Base-by-base conservation (phyloP, 2,113 vertebrate species). In the Aegithalos caudatus region DNA sequence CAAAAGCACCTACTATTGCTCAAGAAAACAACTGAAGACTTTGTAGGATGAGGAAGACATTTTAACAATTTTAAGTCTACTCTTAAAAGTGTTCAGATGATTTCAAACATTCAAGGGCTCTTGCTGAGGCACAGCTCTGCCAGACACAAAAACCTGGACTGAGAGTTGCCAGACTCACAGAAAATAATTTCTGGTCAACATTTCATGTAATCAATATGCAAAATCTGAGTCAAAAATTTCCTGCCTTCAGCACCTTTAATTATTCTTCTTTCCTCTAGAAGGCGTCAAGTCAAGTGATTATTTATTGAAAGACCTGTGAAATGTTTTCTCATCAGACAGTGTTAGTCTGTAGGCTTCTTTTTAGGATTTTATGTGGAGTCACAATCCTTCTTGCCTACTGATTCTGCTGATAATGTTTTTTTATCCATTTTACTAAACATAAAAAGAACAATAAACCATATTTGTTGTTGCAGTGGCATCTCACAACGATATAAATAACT, bases 231-330 rank as follows among this genome's bases (percentile, higher is more conserved):
- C 45, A 81, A 94, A 92, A 20, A 62, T 77, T 85, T 74, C 31
- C 65, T 91, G 38, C 71, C 57, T 90, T 92, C 71, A 71, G 67
- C 79, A 83, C 47, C 50, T 85, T 91, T 82, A 91, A 79, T 91
- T 82, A 72, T 35, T 83, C 42, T 61, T 85, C 19, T 85, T 28
- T 33, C 19, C 81, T 82, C 40, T 33, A 56, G 42, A 94, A 90
- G 31, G 45, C 4, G 0, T 28, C 24, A 91, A 85, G 40, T 69
- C 70, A 85, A 56, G n/a, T 65, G 54, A 77, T 69, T 69, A 82
- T 44, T 78, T 92, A 84, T 64, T 82, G 38, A 73, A 92, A 94
- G 40, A 61, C 9, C 14, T 50, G 19, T 58, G 73, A 87, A 87
- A 62, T 42, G 45, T 81, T 86, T 90, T 77, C 56, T 91, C 45